A percentile compares a stretch with the other conserved stretches of the same genome.
Conservation (phyloP, 1,140 invertebrate genomes). For the Fopius arisanus region DNA sequence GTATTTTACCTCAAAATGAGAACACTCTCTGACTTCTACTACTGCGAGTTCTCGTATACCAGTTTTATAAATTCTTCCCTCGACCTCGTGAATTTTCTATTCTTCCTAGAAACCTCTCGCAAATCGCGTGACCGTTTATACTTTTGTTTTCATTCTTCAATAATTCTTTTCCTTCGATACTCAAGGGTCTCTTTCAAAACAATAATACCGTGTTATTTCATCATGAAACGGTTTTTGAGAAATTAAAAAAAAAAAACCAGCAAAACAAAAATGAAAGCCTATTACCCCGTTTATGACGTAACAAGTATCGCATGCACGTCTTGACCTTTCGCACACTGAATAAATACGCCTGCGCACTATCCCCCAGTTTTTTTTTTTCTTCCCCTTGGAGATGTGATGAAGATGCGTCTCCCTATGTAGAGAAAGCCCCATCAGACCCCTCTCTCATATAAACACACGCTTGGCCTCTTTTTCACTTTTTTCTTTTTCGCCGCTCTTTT, state of each 20-base stretch:
- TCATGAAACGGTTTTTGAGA: background rate
- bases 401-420: background rate
- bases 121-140: background rate
- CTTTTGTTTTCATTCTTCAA: background rate
- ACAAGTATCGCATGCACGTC: conserved; percentile 18
- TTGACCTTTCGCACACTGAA: conserved; percentile 34
- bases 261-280: background rate
- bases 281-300: conserved; percentile 2
- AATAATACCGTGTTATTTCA: background rate
- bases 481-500: background rate
- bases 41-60: background rate
- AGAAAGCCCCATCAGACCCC: background rate
- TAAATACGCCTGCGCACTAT: conserved; percentile 30
- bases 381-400: background rate
- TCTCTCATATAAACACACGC: conserved; percentile 7
- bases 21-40: background rate
- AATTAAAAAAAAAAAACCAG: background rate
- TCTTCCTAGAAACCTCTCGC: background rate
- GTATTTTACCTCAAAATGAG: background rate
- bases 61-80: background rate
- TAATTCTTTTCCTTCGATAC: background rate
- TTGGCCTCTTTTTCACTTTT: conserved; percentile 2
- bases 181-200: background rate
- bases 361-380: conserved; percentile 1
- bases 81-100: background rate